phyloP scores from a whole-genome alignment of 2,797 vertebrate genomes.

The Erethizon dorsatum region DNA sequence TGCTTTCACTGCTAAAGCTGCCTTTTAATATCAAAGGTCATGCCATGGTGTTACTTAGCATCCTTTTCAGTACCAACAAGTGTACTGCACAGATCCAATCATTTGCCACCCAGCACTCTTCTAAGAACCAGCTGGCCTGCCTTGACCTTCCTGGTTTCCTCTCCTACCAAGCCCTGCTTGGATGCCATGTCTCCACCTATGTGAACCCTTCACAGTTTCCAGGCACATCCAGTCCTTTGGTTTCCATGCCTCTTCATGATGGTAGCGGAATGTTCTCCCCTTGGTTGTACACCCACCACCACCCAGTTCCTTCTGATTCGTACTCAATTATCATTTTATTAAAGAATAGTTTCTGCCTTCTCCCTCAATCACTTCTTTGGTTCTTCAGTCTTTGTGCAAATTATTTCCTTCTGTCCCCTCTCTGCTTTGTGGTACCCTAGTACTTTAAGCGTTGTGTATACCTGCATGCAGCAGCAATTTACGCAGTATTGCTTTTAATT shows the following conservation, averaged over 20 bases:
- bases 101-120: neutral
- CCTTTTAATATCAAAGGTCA: constrained; percentile 16
- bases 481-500: neutral
- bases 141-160: neutral
- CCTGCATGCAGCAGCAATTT: neutral
- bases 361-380: neutral
- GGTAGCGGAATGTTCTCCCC: neutral
- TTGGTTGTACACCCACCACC: neutral
- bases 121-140: neutral
- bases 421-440: neutral
- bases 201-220: neutral
- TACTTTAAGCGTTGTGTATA: neutral
- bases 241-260: neutral
- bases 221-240: neutral
- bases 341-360: neutral
- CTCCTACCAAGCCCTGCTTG: neutral
- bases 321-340: neutral
- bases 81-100: neutral
- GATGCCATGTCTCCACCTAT: neutral
- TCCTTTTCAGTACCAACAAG: neutral
- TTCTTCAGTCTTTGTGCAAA: neutral
- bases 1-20: neutral
- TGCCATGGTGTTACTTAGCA: neutral
- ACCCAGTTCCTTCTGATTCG: neutral
- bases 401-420: neutral